Conservation (phyloP, 2,797 vertebrate genomes). For the Neosalanx taihuensis region DNA sequence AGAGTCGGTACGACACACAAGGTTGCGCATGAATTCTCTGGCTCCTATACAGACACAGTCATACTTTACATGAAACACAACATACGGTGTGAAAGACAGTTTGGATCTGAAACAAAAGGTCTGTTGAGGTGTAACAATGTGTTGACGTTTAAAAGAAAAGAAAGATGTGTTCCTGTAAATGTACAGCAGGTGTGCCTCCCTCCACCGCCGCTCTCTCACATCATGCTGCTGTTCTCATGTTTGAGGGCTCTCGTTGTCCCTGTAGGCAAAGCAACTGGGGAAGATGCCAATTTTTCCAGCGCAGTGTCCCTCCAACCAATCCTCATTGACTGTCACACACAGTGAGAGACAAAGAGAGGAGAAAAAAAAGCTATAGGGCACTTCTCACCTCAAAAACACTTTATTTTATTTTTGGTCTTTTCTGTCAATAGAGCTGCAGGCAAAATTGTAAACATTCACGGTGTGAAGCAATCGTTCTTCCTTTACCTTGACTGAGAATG, state of each 20-base stretch:
- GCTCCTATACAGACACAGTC: too few species aligned
- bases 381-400: background rate
- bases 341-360: background rate
- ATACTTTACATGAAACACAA: background rate
- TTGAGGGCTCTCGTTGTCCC: conserved; percentile 30
- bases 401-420: background rate
- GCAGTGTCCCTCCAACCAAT: conserved; percentile 87
- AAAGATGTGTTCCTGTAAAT: too few species aligned
- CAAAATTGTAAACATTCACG: too few species aligned
- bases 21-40: too few species aligned
- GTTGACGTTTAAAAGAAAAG: background rate
- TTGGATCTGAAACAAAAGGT: background rate
- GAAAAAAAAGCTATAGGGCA: background rate
- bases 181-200: too few species aligned
- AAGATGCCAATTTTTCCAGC: conserved; percentile 84
- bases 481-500: conserved; percentile 83
- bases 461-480: background rate
- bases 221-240: background rate
- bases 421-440: too few species aligned
- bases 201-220: too few species aligned
- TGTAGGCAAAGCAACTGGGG: conserved; percentile 82
- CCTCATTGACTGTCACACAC: conserved; percentile 79
- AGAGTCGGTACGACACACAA: background rate
- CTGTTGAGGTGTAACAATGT: background rate
- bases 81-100: background rate